phyloP scores from a whole-genome alignment of 1,140 invertebrate genomes.

The Linepithema humile region DNA sequence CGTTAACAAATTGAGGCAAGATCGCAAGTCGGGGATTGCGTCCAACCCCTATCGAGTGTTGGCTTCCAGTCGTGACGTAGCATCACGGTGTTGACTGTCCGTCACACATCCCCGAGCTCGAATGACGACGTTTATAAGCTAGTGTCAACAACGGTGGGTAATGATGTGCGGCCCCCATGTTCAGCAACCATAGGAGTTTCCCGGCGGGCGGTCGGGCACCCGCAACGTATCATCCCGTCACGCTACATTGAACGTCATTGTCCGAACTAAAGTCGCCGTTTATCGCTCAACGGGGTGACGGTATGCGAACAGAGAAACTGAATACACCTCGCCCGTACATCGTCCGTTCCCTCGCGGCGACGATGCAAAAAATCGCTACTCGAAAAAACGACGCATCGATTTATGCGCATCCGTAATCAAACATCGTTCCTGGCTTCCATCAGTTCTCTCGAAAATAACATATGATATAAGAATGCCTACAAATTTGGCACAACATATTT shows the following conservation, averaged over 20 bases:
- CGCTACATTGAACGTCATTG: slow-evolving; percentile 82
- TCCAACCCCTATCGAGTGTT: slow-evolving; percentile 64
- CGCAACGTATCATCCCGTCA: slow-evolving; percentile 81
- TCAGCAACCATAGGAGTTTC: slow-evolving; percentile 67
- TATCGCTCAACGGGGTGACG: slow-evolving; percentile 76
- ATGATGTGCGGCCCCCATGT: slow-evolving; percentile 78
- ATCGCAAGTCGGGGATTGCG: background rate
- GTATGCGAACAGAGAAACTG: slow-evolving; percentile 50
- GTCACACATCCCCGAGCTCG: slow-evolving; percentile 77
- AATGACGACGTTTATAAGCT: slow-evolving; percentile 80
- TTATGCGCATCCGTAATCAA: background rate
- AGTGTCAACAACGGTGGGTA: slow-evolving; percentile 81
- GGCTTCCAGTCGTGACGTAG: slow-evolving; percentile 72
- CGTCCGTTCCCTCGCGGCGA: slow-evolving; percentile 18
- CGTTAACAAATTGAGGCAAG: slow-evolving; percentile 28
- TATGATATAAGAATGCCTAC: background rate
- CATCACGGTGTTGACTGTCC: slow-evolving; percentile 76
- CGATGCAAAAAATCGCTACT: slow-evolving; percentile 34
- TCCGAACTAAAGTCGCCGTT: slow-evolving; percentile 78
- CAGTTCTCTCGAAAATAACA: background rate
- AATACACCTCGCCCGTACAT: slow-evolving; percentile 19
- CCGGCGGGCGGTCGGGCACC: slow-evolving; percentile 76
- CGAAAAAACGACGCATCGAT: slow-evolving; percentile 11
- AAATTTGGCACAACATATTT: background rate
- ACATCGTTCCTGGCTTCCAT: background rate